Conservation (phyloP, 2,797 vertebrate genomes). For the Sebastes hubbsi region DNA sequence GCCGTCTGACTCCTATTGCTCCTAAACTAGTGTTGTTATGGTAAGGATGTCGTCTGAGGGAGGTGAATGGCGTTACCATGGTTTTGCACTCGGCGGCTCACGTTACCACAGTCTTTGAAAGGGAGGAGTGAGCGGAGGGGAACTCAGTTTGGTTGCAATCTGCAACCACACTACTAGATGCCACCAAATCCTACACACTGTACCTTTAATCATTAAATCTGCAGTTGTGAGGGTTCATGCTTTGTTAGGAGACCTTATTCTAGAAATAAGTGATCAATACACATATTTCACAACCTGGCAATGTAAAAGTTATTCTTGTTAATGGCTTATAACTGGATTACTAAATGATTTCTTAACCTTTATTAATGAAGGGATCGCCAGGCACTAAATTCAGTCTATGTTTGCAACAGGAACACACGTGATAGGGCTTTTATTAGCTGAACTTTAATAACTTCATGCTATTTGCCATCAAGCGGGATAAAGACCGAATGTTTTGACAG, state of each 20-base stretch:
- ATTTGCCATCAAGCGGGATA: conserved; percentile 11
- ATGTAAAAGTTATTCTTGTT: neutral
- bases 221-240: neutral
- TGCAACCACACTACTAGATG: too few species aligned
- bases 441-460: conserved; percentile 9
- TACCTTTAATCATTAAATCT: neutral
- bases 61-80: too few species aligned
- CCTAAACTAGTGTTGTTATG: too few species aligned
- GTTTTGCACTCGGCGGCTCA: too few species aligned
- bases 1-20: too few species aligned
- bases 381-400: neutral
- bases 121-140: too few species aligned
- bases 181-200: too few species aligned
- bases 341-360: neutral
- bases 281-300: neutral
- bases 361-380: neutral
- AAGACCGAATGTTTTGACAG: conserved; percentile 5
- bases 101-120: too few species aligned
- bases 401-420: neutral
- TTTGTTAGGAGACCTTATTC: neutral
- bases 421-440: neutral
- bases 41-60: too few species aligned
- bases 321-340: neutral
- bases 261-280: neutral
- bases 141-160: too few species aligned